These are phyloP conservation scores for Recurvirostra avosetta DNA, from an alignment of 2,113 vertebrate species.

Conservation along the genomic window DNA sequence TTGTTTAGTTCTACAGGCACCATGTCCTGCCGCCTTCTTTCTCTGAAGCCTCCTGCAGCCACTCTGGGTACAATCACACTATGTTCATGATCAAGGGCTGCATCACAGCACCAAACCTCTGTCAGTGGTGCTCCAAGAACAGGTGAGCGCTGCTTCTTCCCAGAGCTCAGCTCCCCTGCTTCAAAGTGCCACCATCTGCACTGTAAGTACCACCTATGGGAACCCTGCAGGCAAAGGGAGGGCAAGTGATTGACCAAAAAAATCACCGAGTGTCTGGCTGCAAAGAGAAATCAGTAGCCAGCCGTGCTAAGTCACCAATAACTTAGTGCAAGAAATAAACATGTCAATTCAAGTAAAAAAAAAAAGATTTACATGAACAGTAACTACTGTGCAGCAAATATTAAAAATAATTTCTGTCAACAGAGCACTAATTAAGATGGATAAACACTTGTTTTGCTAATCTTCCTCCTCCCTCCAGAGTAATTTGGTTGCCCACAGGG, in stretches of 20 bases:
- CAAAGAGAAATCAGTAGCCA: background rate
- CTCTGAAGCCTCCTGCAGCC: background rate
- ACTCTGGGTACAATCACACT: background rate
- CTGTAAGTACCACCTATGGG: accelerated
- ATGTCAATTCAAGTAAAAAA: background rate
- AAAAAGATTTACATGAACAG: background rate
- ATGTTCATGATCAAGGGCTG: background rate
- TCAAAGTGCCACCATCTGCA: background rate
- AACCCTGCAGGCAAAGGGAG: background rate
- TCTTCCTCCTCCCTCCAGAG: conserved; percentile 17
- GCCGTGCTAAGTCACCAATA: background rate
- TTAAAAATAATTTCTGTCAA: conserved; percentile 51
- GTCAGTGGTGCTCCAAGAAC: background rate
- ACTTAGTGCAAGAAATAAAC: background rate
- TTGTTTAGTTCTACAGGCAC: background rate
- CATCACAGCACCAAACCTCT: background rate
- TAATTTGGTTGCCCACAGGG: conserved; percentile 43
- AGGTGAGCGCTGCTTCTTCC: background rate
- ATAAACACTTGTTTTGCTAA: conserved; percentile 27
- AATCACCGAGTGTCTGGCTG: background rate
- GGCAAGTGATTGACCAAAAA: background rate
- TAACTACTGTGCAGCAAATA: conserved; percentile 42
- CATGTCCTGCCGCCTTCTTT: background rate
- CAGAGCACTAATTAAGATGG: conserved; percentile 46
- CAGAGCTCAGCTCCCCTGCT: background rate